Base-by-base conservation (phyloP, 2,797 vertebrate species). In the Staurois parvus region DNA sequence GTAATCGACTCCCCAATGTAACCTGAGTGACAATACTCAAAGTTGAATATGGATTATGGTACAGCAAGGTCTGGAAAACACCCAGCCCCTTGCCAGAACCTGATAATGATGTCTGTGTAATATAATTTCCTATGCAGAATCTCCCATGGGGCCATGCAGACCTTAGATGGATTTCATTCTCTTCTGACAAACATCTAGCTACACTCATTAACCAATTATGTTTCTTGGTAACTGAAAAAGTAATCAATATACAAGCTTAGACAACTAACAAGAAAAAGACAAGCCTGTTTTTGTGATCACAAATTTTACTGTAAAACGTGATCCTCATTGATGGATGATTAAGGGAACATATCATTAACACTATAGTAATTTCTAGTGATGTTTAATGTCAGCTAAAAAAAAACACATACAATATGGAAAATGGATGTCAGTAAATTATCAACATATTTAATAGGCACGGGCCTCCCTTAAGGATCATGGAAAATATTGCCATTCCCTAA, bases 241-340 rank as follows among this genome's bases (percentile, higher is more conserved):
- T 77, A 86, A 78, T 78, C 79, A 86, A 81, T 86, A 76, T 86
- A 82, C 66, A 86, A 86, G 64, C 48, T 42, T 24, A 45, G 30
- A 28, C 30, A 45, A n/a, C 40, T 81, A 81, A 80, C 69, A 81
- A 48, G 67, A 77, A 62, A 42, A 81, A 77, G 66, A 68, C 70
- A 48, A 76, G 42, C 66, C 74, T 56, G 12, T 30, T 21, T 19
- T 79, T 84, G 48, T 48, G 45, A 76, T 56, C 56, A 48, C 8
- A 37, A n/a, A 37, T 10, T 37, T 37, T 37, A 42, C 10, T n/a
- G 48, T 28, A 30, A 21, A 75, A 21, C 52, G 40, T 28, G 34
- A 34, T 62, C 37, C 24, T 37, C 29, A 12, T 56, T n/a, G 15
- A 8, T 59, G 45, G 34, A 59, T 6, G 4, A 59, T 59, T 21